Conservation (phyloP, 2,797 vertebrate genomes). For the Orientallactaga sibirica region DNA sequence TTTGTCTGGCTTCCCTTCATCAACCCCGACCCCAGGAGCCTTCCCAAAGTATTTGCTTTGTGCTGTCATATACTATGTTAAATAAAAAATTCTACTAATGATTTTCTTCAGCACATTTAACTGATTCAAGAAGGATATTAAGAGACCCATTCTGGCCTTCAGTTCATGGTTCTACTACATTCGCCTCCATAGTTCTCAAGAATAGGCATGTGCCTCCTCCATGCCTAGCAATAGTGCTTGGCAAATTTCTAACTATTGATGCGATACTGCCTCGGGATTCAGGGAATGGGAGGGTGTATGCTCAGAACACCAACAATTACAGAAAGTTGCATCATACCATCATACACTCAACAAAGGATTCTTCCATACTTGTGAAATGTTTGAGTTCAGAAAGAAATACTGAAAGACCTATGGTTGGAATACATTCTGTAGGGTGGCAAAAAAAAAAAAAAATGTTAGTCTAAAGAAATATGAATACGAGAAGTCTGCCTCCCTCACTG, state of each 20-base stretch:
- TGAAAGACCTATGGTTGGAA: slow-evolving; percentile 48
- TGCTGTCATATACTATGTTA: not conserved
- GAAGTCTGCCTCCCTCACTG: slow-evolving; percentile 22
- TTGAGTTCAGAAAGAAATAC: slow-evolving; percentile 58
- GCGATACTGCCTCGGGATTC: not conserved
- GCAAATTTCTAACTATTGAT: not conserved
- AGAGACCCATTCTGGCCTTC: not conserved
- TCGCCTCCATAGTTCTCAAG: not conserved
- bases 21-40: not conserved
- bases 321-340: not conserved
- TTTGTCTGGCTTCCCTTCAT: not conserved
- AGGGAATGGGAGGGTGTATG: not conserved
- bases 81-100: slow-evolving; percentile 18
- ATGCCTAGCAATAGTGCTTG: not conserved
- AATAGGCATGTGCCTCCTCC: not conserved
- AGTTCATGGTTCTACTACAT: not conserved
- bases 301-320: not conserved
- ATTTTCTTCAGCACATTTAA: not conserved
- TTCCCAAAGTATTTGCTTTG: not conserved
- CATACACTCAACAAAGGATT: not conserved
- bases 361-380: slow-evolving; percentile 47
- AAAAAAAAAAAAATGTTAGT: slow-evolving; percentile 58
- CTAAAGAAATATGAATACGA: slow-evolving; percentile 47
- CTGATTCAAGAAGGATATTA: not conserved
- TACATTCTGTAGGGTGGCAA: slow-evolving; percentile 28